Conservation (phyloP, 2,113 vertebrate genomes). For the Psittacara wagleri region DNA sequence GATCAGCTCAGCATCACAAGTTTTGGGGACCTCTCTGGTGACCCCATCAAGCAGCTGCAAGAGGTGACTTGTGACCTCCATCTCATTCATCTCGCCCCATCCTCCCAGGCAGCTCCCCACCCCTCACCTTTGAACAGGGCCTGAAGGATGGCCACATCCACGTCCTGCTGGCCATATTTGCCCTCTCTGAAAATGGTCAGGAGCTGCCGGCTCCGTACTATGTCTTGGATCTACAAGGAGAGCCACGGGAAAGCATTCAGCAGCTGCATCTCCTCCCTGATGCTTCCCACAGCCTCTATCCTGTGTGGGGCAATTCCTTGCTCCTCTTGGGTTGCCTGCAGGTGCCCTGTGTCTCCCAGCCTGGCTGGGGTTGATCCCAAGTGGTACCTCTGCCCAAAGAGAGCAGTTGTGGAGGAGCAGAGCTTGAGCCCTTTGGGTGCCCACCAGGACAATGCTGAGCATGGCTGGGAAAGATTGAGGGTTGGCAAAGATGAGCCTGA, state of each 20-base stretch:
- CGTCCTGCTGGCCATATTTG: slow-evolving; percentile 81
- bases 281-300: neutral
- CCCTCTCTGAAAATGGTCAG: slow-evolving; percentile 88
- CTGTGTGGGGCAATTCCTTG: neutral
- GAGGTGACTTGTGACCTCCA: neutral
- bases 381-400: neutral
- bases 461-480: neutral
- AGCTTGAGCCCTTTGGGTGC: neutral
- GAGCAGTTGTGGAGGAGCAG: neutral
- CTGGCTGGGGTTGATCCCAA: rapidly evolving
- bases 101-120: neutral
- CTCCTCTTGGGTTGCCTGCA: neutral
- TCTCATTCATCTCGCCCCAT: neutral
- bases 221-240: slow-evolving; percentile 89
- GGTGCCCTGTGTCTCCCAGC: neutral
- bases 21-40: neutral
- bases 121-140: slow-evolving; percentile 91
- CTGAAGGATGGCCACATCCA: slow-evolving; percentile 94
- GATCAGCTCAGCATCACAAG: neutral
- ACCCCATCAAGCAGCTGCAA: neutral
- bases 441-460: neutral
- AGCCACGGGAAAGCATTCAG: neutral
- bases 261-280: neutral
- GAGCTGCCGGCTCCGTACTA: slow-evolving; percentile 83
- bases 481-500: rapidly evolving